Evolutionary conservation across 2,113 vertebrate species (phyloP).

Genomic region (Solea senegalensis): DNA sequence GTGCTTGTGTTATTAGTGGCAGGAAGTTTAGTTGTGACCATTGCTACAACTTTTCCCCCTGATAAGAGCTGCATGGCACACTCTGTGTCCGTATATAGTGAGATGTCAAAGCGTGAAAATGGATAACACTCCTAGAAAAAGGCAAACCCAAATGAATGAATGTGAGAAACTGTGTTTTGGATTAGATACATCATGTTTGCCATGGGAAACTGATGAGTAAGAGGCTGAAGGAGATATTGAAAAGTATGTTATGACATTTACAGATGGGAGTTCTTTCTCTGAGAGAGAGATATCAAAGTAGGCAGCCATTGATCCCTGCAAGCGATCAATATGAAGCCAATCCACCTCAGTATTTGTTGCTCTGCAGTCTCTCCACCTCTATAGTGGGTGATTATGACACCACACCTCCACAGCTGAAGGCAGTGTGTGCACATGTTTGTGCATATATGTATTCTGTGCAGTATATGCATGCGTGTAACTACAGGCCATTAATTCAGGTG

Average conservation of each 20-base stretch:
- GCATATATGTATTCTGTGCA: not conserved
- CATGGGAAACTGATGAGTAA: slow-evolving; percentile 33
- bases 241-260: slow-evolving; percentile 56
- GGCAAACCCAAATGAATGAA: slow-evolving; percentile 48
- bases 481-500: not conserved
- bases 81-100: slow-evolving; percentile 26
- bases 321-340: slow-evolving; percentile 71
- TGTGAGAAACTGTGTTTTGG: slow-evolving; percentile 56
- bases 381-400: slow-evolving; percentile 50
- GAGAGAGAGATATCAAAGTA: slow-evolving; percentile 78
- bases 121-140: slow-evolving; percentile 51
- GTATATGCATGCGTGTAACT: not conserved
- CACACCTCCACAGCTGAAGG: slow-evolving; percentile 44
- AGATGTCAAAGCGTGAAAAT: slow-evolving; percentile 51
- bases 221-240: slow-evolving; percentile 39
- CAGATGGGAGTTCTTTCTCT: slow-evolving; percentile 49
- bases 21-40: slow-evolving; percentile 20
- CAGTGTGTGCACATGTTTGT: slow-evolving; percentile 1
- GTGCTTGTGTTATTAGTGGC: not conserved
- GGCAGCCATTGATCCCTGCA: slow-evolving; percentile 68
- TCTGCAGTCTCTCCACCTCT: slow-evolving; percentile 67
- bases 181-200: slow-evolving; percentile 51
- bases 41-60: slow-evolving; percentile 43
- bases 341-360: slow-evolving; percentile 75
- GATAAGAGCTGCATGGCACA: slow-evolving; percentile 47